These are phyloP conservation scores for Ceratosolen solmsi DNA, from an alignment of 1,140 invertebrate genomes.

Conservation along the genomic window DNA sequence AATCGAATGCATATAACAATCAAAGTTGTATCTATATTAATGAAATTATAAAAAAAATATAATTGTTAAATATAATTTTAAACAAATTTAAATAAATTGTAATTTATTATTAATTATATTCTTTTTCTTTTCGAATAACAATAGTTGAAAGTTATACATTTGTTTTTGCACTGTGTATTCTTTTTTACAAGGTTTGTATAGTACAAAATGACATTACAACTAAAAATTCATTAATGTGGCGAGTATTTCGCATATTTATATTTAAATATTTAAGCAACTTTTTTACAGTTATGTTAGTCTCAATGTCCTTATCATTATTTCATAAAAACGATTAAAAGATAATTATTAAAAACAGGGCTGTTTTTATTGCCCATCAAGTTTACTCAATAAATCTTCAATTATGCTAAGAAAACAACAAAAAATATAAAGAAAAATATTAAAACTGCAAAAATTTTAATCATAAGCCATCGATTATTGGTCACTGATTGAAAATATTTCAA, in stretches of 20 bases:
- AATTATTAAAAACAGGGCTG: constrained; percentile 8
- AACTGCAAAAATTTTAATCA: constrained; percentile 99
- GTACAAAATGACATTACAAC: constrained; percentile 39
- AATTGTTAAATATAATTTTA: constrained; percentile 68
- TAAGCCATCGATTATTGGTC: constrained; percentile 97
- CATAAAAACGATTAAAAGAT: constrained; percentile 20
- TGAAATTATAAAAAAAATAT: constrained; percentile 56
- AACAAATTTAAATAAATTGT: constrained; percentile 66
- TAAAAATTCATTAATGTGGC: constrained; percentile 48
- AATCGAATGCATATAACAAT: constrained; percentile 44
- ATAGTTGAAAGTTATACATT: constrained; percentile 60
- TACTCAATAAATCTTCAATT: constrained; percentile 55
- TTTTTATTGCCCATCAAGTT: constrained; percentile 3
- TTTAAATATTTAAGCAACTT: constrained; percentile 12
- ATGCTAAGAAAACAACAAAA: constrained; percentile 96
- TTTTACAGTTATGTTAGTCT: constrained; percentile 10
- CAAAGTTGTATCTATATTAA: constrained; percentile 52
- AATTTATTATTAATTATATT: constrained; percentile 58
- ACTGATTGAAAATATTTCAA: constrained; percentile 98
- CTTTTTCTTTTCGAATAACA: constrained; percentile 30
- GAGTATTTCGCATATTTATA: constrained; percentile 32
- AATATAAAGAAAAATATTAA: constrained; percentile 99
- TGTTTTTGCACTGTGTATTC: constrained; percentile 41
- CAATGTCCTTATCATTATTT: constrained; percentile 19
- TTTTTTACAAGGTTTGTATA: constrained; percentile 49